Evolutionary conservation across 2,888 invertebrate species (phyloP).

Genomic region (Pyralis farinalis): DNA sequence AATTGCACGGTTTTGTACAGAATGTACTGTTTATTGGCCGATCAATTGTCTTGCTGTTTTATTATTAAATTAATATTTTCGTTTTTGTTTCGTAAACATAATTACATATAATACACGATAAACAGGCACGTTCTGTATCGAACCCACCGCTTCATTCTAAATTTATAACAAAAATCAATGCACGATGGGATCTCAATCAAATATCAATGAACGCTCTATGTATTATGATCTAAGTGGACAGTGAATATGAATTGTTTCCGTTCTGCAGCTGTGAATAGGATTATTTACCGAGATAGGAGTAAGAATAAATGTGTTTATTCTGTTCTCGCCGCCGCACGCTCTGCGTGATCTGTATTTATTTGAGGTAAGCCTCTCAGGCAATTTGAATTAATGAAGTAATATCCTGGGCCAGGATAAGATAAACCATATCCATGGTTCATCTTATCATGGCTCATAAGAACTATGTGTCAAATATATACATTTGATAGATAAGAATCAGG

Average conservation of each 20-base stretch:
- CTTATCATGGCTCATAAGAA: background rate
- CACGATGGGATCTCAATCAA: conserved; percentile 64
- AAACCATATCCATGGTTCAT: too few relatives aligned
- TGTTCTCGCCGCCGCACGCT: background rate
- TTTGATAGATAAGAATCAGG: too few relatives aligned
- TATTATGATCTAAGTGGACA: conserved; percentile 48
- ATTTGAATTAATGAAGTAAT: background rate
- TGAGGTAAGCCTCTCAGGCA: background rate
- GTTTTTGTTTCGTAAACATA: background rate
- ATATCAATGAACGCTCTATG: conserved; percentile 34
- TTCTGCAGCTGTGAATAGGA: conserved; percentile 73
- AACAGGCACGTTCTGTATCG: conserved; percentile 33
- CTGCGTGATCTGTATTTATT: background rate
- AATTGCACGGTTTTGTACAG: conserved; percentile 27
- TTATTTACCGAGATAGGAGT: conserved; percentile 52
- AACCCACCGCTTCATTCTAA: conserved; percentile 33
- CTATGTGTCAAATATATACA: too few relatives aligned
- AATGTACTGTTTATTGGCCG: conserved; percentile 22
- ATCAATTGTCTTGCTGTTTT: conserved; percentile 1
- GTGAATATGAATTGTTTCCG: conserved; percentile 58
- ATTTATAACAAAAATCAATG: conserved; percentile 36
- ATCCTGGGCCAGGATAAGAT: too few relatives aligned
- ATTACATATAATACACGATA: conserved; percentile 11
- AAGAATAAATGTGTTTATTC: conserved; percentile 29
- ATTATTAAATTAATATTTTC: conserved; percentile 3